Conservation (phyloP, 2,888 invertebrate species). For the Strigamia maritima region DNA sequence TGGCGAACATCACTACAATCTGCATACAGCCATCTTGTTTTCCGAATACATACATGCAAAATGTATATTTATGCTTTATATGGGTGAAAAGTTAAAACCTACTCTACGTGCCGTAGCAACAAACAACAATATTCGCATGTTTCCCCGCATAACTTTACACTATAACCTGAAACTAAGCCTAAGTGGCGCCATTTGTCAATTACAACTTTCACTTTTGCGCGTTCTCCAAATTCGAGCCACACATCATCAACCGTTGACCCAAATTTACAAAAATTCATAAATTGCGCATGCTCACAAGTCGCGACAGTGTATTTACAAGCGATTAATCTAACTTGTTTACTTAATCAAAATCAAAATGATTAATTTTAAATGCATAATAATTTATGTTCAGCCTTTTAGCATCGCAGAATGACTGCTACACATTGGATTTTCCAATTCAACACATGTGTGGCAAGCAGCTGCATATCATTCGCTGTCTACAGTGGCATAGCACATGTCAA, state of each 20-base stretch:
- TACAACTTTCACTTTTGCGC: background rate
- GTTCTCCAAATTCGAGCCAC: no score
- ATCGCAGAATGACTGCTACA: background rate
- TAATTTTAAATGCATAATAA: no score
- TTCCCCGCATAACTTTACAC: background rate
- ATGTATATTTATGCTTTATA: background rate
- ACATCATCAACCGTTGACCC: no score
- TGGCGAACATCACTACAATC: background rate
- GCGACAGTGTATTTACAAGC: no score
- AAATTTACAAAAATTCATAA: no score
- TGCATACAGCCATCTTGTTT: conserved; percentile 6
- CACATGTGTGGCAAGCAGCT: background rate
- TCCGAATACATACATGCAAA: background rate
- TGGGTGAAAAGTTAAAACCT: background rate
- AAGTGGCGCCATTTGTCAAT: background rate
- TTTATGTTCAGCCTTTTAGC: no score
- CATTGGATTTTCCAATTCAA: background rate
- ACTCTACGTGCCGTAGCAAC: background rate
- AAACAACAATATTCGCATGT: background rate
- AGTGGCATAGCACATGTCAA: background rate
- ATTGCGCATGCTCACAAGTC: no score
- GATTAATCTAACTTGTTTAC: no score
- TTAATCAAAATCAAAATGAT: no score
- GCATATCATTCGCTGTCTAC: background rate
- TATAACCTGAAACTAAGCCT: background rate